Base-by-base conservation (phyloP, 2,113 vertebrate species). In the Brevimyrus niger region DNA sequence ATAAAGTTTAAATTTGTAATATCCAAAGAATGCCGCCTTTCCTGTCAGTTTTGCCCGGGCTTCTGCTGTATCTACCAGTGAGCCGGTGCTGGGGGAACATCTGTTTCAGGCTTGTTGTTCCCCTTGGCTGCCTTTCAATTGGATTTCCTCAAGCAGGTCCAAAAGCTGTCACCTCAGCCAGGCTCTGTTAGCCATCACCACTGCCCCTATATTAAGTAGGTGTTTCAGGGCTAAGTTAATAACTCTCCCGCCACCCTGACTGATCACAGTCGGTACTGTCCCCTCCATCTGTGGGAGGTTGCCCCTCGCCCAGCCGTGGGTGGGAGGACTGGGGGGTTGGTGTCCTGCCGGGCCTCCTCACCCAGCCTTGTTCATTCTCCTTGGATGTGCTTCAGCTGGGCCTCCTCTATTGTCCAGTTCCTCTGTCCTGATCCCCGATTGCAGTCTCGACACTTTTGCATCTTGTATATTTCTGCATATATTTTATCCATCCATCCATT, bases 191-290 rank as follows among this genome's bases (percentile, higher is more conserved):
- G 97, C 96, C 97, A 97, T 98, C 97, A 97, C 96, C 94, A 94
- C 96, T 94, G 96, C 97, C 95, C 97, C 97, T 95, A 97, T 97
- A 98, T 98, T 98, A 99, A 98, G 97, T 95, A 97, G 97, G 97
- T 97, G 97, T 97, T 97, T 99, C 98, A 99, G 97, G 98, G 98
- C 97, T 98, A 97, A 98, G 97, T 97, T 99, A 98, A 98, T 99
- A 99, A 98, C 97, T 98, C 95, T 97, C 96, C 97, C 97, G 97
- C 96, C 97, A 97, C 95, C 96, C 97, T 96, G 97, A 98, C 95
- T 96, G 97, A 97, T 97, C 95, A 91, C 96, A 95, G 93, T 1
- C 93, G 93, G 93, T 94, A 91, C 95, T 88, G 21, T 44, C 44
- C 42, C 90, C 84, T 0, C 87, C 89, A 91, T 94, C 94, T 94